Conservation (phyloP, 2,888 invertebrate species). For the Apomyelois bistriatella region DNA sequence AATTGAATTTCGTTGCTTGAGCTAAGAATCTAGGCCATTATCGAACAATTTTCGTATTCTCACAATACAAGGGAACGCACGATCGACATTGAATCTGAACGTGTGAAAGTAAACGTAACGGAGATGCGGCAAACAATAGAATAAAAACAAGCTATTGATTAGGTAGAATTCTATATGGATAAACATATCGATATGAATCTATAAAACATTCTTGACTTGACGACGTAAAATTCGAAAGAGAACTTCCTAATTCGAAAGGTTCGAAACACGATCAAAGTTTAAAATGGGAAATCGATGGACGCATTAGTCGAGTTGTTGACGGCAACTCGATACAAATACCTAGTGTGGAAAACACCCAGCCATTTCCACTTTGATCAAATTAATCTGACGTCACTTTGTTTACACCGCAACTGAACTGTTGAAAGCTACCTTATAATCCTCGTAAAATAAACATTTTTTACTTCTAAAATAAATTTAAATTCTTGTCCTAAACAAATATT, state of each 20-base stretch:
- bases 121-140: slow-evolving; percentile 5
- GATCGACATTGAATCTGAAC: slow-evolving; percentile 6
- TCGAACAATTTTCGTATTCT: slow-evolving; percentile 11
- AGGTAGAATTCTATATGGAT: not conserved
- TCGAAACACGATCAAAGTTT: slow-evolving; percentile 72
- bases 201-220: not conserved
- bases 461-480: slow-evolving; percentile 12
- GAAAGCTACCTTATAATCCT: slow-evolving; percentile 17
- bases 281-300: slow-evolving; percentile 70
- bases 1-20: slow-evolving; percentile 36
- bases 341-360: slow-evolving; percentile 58
- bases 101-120: slow-evolving; percentile 7
- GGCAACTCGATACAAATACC: slow-evolving; percentile 62
- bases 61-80: slow-evolving; percentile 14
- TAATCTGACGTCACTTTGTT: slow-evolving; percentile 63
- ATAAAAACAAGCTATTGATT: not conserved
- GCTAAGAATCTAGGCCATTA: slow-evolving; percentile 12
- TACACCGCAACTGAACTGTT: slow-evolving; percentile 22
- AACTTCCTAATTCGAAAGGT: slow-evolving; percentile 48
- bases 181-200: slow-evolving; percentile 23
- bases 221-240: slow-evolving; percentile 41
- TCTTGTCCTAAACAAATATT: not conserved
- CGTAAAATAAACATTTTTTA: slow-evolving; percentile 10
- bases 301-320: slow-evolving; percentile 73
- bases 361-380: slow-evolving; percentile 74